Evolutionary conservation across 2,113 vertebrate species (phyloP).

Genomic region (Phaetusa simplex): DNA sequence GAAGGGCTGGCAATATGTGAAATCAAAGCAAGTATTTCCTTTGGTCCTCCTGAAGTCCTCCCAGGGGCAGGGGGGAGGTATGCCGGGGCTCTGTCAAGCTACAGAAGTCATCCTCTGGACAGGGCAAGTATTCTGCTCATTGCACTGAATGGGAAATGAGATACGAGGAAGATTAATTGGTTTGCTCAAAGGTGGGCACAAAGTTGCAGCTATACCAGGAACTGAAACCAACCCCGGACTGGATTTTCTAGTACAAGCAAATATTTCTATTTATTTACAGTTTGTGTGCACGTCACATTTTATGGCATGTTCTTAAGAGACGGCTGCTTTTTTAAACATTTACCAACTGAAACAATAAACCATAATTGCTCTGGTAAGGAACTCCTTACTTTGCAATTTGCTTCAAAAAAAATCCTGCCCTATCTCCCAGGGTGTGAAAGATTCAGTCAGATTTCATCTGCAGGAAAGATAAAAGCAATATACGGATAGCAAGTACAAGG

Average conservation of each 20-base stretch:
- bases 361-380: background rate
- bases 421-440: background rate
- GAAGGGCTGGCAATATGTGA: background rate
- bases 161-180: background rate
- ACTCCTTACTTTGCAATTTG: background rate
- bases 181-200: background rate
- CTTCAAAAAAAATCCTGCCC: background rate
- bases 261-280: conserved; percentile 42
- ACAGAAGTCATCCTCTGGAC: background rate
- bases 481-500: background rate
- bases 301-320: background rate
- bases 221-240: background rate
- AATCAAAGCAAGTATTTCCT: background rate
- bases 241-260: background rate
- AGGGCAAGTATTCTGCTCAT: background rate
- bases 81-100: background rate
- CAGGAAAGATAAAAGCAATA: background rate
- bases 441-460: background rate
- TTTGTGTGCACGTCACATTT: background rate
- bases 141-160: background rate
- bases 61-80: background rate
- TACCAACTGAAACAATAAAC: conserved; percentile 27
- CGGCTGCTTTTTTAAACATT: background rate
- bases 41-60: background rate
- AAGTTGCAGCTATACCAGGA: background rate